Conservation (phyloP, 2,888 invertebrate genomes). For the Drosophila atripex region DNA sequence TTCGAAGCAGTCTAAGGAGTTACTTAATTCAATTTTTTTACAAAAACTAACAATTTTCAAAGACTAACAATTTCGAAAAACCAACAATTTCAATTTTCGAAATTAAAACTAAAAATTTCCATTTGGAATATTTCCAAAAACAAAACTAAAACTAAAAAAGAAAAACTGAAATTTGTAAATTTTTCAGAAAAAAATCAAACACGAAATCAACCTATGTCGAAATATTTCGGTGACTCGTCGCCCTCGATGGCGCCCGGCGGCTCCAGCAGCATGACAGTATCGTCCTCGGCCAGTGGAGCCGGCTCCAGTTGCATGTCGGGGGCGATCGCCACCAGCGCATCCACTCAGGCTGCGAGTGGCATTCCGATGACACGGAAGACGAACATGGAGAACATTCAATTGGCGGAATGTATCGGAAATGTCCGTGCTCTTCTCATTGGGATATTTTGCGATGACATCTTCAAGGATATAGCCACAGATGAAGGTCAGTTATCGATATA, state of each 20-base stretch:
- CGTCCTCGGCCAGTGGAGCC: slow-evolving; percentile 5
- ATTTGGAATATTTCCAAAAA: too few relatives aligned
- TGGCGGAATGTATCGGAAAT: slow-evolving; percentile 94
- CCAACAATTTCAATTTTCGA: neutral
- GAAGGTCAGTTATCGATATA: too few relatives aligned
- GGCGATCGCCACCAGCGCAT: slow-evolving; percentile 15
- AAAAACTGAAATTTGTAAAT: too few relatives aligned
- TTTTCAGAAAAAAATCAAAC: slow-evolving; percentile 59
- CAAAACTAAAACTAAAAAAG: too few relatives aligned
- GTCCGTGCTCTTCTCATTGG: slow-evolving; percentile 91
- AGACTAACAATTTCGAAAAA: neutral
- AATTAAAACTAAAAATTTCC: too few relatives aligned
- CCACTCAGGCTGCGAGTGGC: slow-evolving; percentile 9
- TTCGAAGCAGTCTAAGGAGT: too few relatives aligned
- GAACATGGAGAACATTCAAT: slow-evolving; percentile 88
- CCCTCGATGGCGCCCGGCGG: neutral
- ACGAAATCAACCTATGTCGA: slow-evolving; percentile 50
- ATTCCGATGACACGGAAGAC: slow-evolving; percentile 74
- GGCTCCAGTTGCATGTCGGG: neutral
- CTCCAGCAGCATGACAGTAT: neutral
- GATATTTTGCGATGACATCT: slow-evolving; percentile 90
- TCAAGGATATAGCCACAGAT: slow-evolving; percentile 82
- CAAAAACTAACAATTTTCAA: too few relatives aligned
- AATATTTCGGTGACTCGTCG: slow-evolving; percentile 59
- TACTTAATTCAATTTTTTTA: too few relatives aligned